These are phyloP conservation scores for Therioaphis trifolii DNA, from an alignment of 2,888 invertebrate species.

Conservation along the genomic window DNA sequence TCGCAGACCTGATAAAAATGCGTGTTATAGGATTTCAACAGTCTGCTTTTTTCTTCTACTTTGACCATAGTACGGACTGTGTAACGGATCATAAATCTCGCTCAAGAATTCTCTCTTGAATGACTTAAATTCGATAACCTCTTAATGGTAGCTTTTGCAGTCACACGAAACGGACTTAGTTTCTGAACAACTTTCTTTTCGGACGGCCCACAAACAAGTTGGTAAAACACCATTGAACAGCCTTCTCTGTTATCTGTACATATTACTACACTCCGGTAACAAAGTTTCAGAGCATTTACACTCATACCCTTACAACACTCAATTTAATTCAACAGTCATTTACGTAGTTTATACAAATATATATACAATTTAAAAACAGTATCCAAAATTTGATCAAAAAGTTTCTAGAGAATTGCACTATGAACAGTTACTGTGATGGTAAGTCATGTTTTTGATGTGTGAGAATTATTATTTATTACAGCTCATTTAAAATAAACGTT, in stretches of 20 bases:
- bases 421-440: too few species aligned
- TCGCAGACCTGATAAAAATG: too few species aligned
- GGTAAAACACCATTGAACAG: not conserved
- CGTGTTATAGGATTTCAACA: too few species aligned
- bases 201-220: not conserved
- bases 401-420: not conserved
- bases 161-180: not conserved
- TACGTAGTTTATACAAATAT: not conserved
- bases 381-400: not conserved
- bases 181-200: constrained; percentile 6
- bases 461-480: too few species aligned
- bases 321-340: not conserved
- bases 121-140: constrained; percentile 17
- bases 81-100: not conserved
- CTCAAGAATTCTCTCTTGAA: not conserved
- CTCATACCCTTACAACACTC: not conserved
- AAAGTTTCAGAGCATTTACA: not conserved
- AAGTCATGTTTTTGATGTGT: too few species aligned
- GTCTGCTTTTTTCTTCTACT: too few species aligned
- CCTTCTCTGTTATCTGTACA: not conserved
- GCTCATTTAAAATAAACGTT: too few species aligned
- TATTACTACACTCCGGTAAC: not conserved
- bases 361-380: not conserved
- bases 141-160: not conserved
- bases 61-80: too few species aligned